Base-by-base conservation (phyloP, 2,797 vertebrate genomes). In the Peromyscus attwateri region DNA sequence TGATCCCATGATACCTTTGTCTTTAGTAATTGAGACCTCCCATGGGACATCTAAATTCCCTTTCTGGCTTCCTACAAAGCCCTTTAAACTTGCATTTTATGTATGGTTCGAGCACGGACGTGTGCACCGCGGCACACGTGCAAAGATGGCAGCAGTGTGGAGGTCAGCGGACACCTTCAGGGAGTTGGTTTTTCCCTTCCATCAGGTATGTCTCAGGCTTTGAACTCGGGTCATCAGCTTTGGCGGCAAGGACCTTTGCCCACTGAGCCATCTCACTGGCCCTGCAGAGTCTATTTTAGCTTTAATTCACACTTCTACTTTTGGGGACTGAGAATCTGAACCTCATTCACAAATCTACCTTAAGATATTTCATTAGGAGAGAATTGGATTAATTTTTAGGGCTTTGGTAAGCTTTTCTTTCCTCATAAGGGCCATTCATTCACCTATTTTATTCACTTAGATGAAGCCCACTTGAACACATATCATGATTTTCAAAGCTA, bases 401-500 rank as follows among this genome's bases (percentile, higher is more conserved):
- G 70, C 11, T 64, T 88, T 34, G 3, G 60, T 92, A 68, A 82
- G 89, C 6, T 37, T 87, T 93, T 89, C 75, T 80, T 75, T 66
- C 52, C 66, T 27, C 46, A 83, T 46, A 89, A 91, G 9, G 11
- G 40, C 60, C 70, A 89, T 87, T 94, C 85, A 96, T 95, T 96
- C 60, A 82, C 55, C 82, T 89, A 49, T 91, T 97, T 94, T 91
- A 40, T 90, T 94, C 89, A 87, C 40, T 52, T 94, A 89, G 71
- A 62, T 77, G 66, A 94, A 97, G 87, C 57, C 75, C 82, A 91
- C 90, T 94, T 92, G 85, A 93, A 94, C 77, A 95, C 37, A 75
- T 37, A 87, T 90, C 25, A 75, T 76, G 87, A 95, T 97, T 97
- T 97, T 97, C 79, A 84, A 93, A 96, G 95, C 92, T 88, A 60